Conservation (phyloP, 2,797 vertebrate genomes). For the Chaenodraco wilsoni region DNA sequence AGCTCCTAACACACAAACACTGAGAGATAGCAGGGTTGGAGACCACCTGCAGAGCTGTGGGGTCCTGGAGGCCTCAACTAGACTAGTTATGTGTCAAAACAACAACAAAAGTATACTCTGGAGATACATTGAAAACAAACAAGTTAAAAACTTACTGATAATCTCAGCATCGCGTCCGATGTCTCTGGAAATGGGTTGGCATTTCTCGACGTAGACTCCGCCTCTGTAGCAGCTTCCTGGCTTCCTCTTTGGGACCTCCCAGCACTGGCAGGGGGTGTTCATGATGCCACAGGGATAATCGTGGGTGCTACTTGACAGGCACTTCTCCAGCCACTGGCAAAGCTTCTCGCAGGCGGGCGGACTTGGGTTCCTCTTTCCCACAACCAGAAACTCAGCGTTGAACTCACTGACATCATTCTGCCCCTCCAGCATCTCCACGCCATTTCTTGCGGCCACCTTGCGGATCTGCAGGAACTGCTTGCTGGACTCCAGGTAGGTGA, state of each 20-base stretch:
- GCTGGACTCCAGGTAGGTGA: slow-evolving; percentile 96
- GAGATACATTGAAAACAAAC: not conserved
- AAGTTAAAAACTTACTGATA: slow-evolving; percentile 86
- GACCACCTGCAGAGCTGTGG: slow-evolving; percentile 30
- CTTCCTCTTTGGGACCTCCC: slow-evolving; percentile 89
- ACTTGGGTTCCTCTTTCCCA: slow-evolving; percentile 97
- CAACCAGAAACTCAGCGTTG: slow-evolving; percentile 94
- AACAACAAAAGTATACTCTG: slow-evolving; percentile 9
- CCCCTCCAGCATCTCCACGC: slow-evolving; percentile 62
- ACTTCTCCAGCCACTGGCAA: slow-evolving; percentile 96
- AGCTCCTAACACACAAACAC: slow-evolving; percentile 34
- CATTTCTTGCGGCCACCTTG: slow-evolving; percentile 80
- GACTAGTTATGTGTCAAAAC: slow-evolving; percentile 19
- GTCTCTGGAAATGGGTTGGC: slow-evolving; percentile 86
- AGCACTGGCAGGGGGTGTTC: slow-evolving; percentile 96
- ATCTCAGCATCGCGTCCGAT: slow-evolving; percentile 83
- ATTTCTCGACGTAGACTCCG: slow-evolving; percentile 93
- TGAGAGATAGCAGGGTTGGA: slow-evolving; percentile 19
- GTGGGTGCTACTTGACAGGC: slow-evolving; percentile 92
- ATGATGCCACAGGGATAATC: slow-evolving; percentile 97
- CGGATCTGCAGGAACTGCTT: slow-evolving; percentile 98
- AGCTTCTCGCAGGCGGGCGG: slow-evolving; percentile 97
- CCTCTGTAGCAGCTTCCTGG: slow-evolving; percentile 92
- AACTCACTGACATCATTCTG: slow-evolving; percentile 86
- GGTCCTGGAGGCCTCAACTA: not conserved